Conservation (phyloP, 2,888 invertebrate species). For the Erebia aethiops region DNA sequence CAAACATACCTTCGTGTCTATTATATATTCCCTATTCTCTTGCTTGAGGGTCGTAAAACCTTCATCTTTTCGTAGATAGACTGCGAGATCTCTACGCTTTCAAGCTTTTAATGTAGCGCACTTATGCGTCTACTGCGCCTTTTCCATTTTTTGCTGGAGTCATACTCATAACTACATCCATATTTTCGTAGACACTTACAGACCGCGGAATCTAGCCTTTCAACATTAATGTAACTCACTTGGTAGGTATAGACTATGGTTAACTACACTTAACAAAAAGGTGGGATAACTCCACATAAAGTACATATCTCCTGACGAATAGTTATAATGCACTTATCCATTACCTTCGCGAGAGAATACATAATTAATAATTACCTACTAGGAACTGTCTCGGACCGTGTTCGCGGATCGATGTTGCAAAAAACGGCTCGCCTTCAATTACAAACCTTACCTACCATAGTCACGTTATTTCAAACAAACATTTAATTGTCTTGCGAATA, state of each 20-base stretch:
- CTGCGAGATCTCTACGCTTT: too few species aligned
- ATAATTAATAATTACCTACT: constrained; percentile 3
- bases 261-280: neutral
- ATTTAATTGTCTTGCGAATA: constrained; percentile 38
- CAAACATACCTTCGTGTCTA: too few species aligned
- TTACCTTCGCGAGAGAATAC: neutral
- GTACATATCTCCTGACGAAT: neutral
- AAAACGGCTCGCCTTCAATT: constrained; percentile 33
- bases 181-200: too few species aligned
- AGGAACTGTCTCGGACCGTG: constrained; percentile 14
- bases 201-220: neutral
- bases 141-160: too few species aligned
- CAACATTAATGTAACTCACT: neutral
- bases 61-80: too few species aligned
- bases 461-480: constrained; percentile 35
- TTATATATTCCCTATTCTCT: too few species aligned
- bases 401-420: constrained; percentile 8
- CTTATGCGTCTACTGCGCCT: too few species aligned
- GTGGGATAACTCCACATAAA: neutral
- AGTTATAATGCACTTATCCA: constrained; percentile 4
- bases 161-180: too few species aligned
- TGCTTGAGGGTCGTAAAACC: too few species aligned
- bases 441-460: constrained; percentile 29
- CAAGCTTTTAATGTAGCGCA: too few species aligned
- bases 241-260: neutral